Conservation (phyloP, 2,113 vertebrate genomes). For the Prietella phreatophila region DNA sequence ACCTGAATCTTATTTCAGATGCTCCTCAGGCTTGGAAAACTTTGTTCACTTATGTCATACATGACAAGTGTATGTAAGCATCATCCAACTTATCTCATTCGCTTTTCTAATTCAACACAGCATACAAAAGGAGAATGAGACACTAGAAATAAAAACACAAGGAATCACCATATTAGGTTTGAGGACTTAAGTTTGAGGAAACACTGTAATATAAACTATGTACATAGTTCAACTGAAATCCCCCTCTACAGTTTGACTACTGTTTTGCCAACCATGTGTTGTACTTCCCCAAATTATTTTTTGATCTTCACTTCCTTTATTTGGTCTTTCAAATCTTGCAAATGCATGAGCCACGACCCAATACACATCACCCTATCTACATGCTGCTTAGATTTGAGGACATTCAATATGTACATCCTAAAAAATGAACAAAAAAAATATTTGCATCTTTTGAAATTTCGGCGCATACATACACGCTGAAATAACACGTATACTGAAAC, state of each 20-base stretch:
- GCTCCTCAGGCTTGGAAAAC: neutral
- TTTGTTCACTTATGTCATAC: neutral
- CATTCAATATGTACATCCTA: neutral
- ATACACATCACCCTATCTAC: neutral
- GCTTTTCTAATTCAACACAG: neutral
- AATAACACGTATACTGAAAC: neutral
- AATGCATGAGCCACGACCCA: neutral
- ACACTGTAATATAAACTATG: neutral
- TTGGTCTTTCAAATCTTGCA: neutral
- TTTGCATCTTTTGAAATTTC: neutral
- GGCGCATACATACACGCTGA: neutral
- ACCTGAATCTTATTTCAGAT: neutral
- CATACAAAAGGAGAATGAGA: neutral
- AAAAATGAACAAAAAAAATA: neutral
- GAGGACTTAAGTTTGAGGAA: neutral
- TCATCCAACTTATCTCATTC: no score
- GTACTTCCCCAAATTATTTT: slow-evolving; percentile 22
- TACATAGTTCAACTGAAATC: slow-evolving; percentile 6
- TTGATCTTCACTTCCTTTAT: slow-evolving; percentile 2
- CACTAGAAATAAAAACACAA: neutral
- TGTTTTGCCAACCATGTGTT: neutral
- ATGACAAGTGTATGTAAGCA: neutral
- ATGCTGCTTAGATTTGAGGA: neutral
- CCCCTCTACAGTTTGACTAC: neutral
- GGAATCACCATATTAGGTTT: neutral